Evolutionary conservation across 2,113 vertebrate species (phyloP).

Genomic region (Thryonomys swinderianus): DNA sequence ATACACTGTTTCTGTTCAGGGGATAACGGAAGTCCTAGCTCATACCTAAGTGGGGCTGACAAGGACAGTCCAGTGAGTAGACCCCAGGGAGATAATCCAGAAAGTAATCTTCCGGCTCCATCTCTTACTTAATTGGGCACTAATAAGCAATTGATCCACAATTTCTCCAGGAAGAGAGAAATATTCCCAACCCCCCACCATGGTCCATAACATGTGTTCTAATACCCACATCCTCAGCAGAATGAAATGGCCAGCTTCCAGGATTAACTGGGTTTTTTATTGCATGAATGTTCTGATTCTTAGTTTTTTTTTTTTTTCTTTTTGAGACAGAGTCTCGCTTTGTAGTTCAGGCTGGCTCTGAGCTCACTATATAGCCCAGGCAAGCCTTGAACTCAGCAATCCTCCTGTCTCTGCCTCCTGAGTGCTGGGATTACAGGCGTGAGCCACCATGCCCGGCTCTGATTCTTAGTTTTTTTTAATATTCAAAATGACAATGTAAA

Average conservation of each 20-base stretch:
- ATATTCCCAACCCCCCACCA: no score
- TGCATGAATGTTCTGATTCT: not conserved
- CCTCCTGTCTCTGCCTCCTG: no score
- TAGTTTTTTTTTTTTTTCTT: no score
- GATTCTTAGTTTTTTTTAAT: not conserved
- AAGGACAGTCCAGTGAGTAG: not conserved
- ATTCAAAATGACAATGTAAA: not conserved
- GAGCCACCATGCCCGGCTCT: no score
- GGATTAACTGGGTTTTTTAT: not conserved
- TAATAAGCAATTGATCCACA: constrained; percentile 20
- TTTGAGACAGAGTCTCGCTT: no score
- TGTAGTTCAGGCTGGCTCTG: no score
- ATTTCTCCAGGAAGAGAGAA: not conserved
- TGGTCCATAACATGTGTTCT: not conserved
- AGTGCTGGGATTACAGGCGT: no score
- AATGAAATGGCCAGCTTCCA: not conserved
- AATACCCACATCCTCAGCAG: fast-evolving
- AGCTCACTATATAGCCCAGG: no score
- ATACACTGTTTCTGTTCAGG: not conserved
- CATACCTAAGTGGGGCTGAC: not conserved
- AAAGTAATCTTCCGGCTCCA: constrained; percentile 4
- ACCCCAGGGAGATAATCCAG: not conserved
- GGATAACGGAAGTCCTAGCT: not conserved
- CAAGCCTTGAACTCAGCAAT: no score
- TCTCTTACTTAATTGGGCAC: constrained; percentile 5